A percentile compares a stretch with the other conserved stretches of the same genome.
Conservation (phyloP, 2,888 invertebrate genomes). For the Polydrusus tereticollis region DNA sequence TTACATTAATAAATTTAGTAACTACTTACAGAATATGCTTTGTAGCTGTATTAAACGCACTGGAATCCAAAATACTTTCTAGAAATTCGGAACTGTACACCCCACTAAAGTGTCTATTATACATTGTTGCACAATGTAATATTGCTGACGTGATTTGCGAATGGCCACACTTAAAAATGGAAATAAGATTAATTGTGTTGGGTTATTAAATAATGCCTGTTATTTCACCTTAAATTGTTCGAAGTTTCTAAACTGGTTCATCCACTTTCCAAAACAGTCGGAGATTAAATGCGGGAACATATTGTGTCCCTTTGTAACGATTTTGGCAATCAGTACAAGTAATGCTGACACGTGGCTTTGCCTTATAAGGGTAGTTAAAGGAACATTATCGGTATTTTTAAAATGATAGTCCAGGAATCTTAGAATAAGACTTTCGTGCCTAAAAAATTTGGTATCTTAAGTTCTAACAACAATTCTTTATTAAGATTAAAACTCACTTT, state of each 20-base stretch:
- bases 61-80: constrained; percentile 65
- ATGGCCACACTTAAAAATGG: constrained; percentile 63
- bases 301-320: constrained; percentile 49
- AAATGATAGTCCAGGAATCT: constrained; percentile 73
- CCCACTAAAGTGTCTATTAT: constrained; percentile 30
- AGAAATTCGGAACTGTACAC: constrained; percentile 25
- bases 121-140: constrained; percentile 54
- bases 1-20: too few species aligned
- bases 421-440: constrained; percentile 62
- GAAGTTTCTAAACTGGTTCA: constrained; percentile 65
- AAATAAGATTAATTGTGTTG: not conserved
- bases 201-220: too few species aligned
- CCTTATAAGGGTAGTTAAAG: constrained; percentile 68
- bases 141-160: constrained; percentile 63
- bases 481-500: constrained; percentile 55
- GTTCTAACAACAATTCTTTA: not conserved
- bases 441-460: not conserved
- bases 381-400: constrained; percentile 70
- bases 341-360: constrained; percentile 72
- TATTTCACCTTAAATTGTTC: constrained; percentile 66
- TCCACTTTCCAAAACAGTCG: constrained; percentile 67
- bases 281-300: constrained; percentile 41
- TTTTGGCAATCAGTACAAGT: constrained; percentile 51
- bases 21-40: constrained; percentile 63
- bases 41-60: constrained; percentile 67